phyloP scores from a whole-genome alignment of 2,113 vertebrate species.

The Apaloderma vittatum region DNA sequence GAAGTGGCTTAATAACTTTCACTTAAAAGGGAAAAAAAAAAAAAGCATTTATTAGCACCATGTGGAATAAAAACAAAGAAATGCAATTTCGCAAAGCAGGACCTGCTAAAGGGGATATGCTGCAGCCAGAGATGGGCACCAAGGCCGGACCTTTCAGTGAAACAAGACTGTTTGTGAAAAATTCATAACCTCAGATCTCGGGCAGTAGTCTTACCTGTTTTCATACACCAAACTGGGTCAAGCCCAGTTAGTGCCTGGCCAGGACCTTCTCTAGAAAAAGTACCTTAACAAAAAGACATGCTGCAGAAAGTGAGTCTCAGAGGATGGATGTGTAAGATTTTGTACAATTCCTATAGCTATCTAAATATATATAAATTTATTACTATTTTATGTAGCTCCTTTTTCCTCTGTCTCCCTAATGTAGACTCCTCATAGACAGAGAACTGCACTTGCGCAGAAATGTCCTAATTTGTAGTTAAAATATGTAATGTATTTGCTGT shows the following conservation, averaged over 20 bases:
- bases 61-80: conserved; percentile 35
- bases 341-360: neutral
- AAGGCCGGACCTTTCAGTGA: neutral
- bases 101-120: neutral
- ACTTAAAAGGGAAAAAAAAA: neutral
- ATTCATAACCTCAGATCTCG: neutral
- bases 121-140: neutral
- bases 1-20: conserved; percentile 56
- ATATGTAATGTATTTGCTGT: neutral
- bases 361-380: too few relatives aligned
- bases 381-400: neutral
- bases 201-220: neutral
- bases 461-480: neutral
- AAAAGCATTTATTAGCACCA: neutral
- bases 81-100: neutral
- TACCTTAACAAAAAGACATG: neutral
- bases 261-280: neutral
- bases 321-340: neutral
- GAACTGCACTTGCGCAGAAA: neutral
- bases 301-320: neutral
- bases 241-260: neutral
- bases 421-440: neutral
- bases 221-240: neutral
- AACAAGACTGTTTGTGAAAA: neutral
- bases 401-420: neutral